A percentile compares a stretch with the other conserved stretches of the same genome.
These are phyloP conservation scores for Trissolcus brochymenae DNA, from an alignment of 2,888 invertebrate genomes.

Conservation along the genomic window DNA sequence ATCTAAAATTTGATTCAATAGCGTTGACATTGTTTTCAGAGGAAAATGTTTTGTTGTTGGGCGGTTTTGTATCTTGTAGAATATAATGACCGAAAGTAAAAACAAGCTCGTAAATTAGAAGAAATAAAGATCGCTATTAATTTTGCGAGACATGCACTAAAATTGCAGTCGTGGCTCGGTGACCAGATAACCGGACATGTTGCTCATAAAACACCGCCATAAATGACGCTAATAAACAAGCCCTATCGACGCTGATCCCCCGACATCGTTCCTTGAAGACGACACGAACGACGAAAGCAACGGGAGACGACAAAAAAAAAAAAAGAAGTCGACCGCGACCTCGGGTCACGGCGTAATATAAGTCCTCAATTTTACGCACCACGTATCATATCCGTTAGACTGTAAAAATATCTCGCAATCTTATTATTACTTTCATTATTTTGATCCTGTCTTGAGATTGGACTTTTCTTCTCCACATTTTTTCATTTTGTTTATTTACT, in stretches of 20 bases:
- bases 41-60: too few species aligned
- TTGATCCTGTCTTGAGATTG: neutral
- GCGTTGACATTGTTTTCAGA: too few species aligned
- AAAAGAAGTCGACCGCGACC: conserved; percentile 11
- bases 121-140: conserved; percentile 4
- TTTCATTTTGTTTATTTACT: conserved; percentile 17
- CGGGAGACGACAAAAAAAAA: conserved; percentile 35
- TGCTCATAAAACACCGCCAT: conserved; percentile 33
- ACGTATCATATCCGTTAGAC: conserved; percentile 60
- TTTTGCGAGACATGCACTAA: conserved; percentile 14
- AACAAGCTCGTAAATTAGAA: neutral
- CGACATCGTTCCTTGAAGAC: conserved; percentile 35
- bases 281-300: conserved; percentile 44
- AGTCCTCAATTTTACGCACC: conserved; percentile 68
- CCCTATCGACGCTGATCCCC: conserved; percentile 35
- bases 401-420: conserved; percentile 58
- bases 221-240: conserved; percentile 48
- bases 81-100: neutral
- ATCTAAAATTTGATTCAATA: too few species aligned
- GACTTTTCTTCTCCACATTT: conserved; percentile 4
- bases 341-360: conserved; percentile 62
- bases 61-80: too few species aligned
- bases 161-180: conserved; percentile 9
- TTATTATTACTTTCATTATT: conserved; percentile 18
- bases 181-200: conserved; percentile 24